A percentile compares a stretch with the other conserved stretches of the same genome.
Conservation (phyloP, 2,888 invertebrate species). For the Caenorhabditis parvicauda region DNA sequence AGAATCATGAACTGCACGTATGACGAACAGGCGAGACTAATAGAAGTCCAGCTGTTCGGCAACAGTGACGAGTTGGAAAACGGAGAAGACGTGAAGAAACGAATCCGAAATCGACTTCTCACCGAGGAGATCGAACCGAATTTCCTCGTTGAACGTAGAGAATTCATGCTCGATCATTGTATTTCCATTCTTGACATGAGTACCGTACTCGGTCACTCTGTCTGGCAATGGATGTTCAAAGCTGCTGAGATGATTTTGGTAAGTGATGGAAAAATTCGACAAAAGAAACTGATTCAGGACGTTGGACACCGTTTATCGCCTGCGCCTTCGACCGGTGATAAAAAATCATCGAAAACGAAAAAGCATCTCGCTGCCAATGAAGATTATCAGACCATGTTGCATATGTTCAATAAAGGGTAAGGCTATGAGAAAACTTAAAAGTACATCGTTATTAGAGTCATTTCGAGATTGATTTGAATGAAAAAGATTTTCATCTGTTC, state of each 20-base stretch:
- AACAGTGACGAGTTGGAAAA: slow-evolving; percentile 1
- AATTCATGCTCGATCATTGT: slow-evolving; percentile 36
- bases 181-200: slow-evolving; percentile 40
- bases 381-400: slow-evolving; percentile 49
- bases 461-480: too few relatives aligned
- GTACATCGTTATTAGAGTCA: too few relatives aligned
- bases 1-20: slow-evolving; percentile 12
- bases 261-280: background rate
- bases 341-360: slow-evolving; percentile 49
- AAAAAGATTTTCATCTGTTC: too few relatives aligned
- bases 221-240: slow-evolving; percentile 46
- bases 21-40: slow-evolving; percentile 8
- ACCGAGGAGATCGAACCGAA: slow-evolving; percentile 21
- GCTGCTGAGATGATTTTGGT: slow-evolving; percentile 33
- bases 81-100: slow-evolving; percentile 9
- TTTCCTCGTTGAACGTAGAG: slow-evolving; percentile 26
- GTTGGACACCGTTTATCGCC: slow-evolving; percentile 50
- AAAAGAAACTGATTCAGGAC: slow-evolving; percentile 17
- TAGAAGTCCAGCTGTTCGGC: slow-evolving; percentile 31
- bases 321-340: slow-evolving; percentile 34
- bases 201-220: slow-evolving; percentile 37
- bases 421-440: background rate
- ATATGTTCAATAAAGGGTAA: slow-evolving; percentile 48
- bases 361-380: slow-evolving; percentile 49
- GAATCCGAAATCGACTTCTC: slow-evolving; percentile 32